Base-by-base conservation (phyloP, 2,797 vertebrate species). In the Manis javanica region DNA sequence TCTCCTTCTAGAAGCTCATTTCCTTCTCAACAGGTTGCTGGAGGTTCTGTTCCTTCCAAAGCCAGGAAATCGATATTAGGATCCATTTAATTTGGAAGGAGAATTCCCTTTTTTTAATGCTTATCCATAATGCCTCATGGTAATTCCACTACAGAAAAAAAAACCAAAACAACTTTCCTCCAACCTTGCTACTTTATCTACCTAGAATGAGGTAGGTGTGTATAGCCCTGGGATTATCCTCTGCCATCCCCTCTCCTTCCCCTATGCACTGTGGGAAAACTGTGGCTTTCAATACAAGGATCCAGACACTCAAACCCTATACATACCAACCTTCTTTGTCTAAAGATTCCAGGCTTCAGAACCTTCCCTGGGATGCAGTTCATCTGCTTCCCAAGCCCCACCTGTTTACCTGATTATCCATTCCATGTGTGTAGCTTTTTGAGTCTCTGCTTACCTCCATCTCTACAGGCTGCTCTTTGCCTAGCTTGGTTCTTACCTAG, bases 391-490 rank as follows among this genome's bases (percentile, higher is more conserved):
- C 31, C 51, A 24, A 2, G 8, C 11, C n/a, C 14, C 7, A 19
- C 49, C 31, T 78, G 12, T 39, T 78, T 21, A 53, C 26, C 68
- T 21, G 9, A 42, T 19, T 92, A n/a, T 26, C n/a, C 16, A 82
- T 59, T 14, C 7, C 16, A 13, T 7, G 34, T 68, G 63, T 31
- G 12, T 71, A 75, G 15, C 55, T 84, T 29, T 46, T 74, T 77
- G 53, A 77, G 24, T 83, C 29, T 87, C 19, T 90, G 37, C 24
- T 46, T 71, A 69, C 39, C 19, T 96, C 79, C 83, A 34, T 34
- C 8, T 90, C 78, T 51, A 53, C 96, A 99, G 99, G 99, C 95
- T 99, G 99, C 98, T 99, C 94, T 99, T 99, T 98, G 99, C 99
- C 98, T 99, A 98, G 93, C 97, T 99, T 97, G 99, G 99, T 97